Evolutionary conservation across 2,888 invertebrate species (phyloP).

Genomic region (Ophioninae sp.): DNA sequence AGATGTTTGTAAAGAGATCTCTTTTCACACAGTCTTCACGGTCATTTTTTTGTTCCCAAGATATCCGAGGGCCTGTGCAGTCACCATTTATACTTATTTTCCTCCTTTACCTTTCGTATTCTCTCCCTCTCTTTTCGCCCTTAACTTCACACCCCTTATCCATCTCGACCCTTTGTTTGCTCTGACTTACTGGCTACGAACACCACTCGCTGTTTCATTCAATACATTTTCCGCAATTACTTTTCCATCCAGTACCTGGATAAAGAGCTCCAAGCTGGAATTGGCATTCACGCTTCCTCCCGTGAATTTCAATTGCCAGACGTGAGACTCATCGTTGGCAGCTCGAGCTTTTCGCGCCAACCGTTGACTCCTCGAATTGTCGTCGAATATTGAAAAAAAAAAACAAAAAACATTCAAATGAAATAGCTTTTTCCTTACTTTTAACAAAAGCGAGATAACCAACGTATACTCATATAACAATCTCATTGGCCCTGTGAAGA

Average conservation of each 20-base stretch:
- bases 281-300: slow-evolving; percentile 52
- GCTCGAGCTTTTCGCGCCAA: slow-evolving; percentile 37
- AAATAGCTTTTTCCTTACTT: slow-evolving; percentile 50
- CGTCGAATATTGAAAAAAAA: slow-evolving; percentile 27
- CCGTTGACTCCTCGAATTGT: not conserved
- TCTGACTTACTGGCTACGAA: slow-evolving; percentile 6
- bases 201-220: slow-evolving; percentile 46
- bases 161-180: not conserved
- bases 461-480: slow-evolving; percentile 60
- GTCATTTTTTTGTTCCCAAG: slow-evolving; percentile 37
- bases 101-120: slow-evolving; percentile 10
- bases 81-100: slow-evolving; percentile 39
- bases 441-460: slow-evolving; percentile 51
- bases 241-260: slow-evolving; percentile 38
- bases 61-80: slow-evolving; percentile 12
- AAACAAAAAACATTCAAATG: slow-evolving; percentile 51
- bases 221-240: slow-evolving; percentile 62
- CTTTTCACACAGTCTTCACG: slow-evolving; percentile 46
- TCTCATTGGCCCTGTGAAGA: slow-evolving; percentile 56
- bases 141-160: not conserved
- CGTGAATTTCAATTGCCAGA: slow-evolving; percentile 50
- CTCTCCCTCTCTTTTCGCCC: not conserved
- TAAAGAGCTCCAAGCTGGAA: slow-evolving; percentile 47
- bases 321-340: slow-evolving; percentile 59
- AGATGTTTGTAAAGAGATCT: slow-evolving; percentile 54